Percentiles rank a stretch among this genome's conserved stretches.
phyloP scores from a whole-genome alignment of 2,888 invertebrate genomes.

The Zonitis immaculata region DNA sequence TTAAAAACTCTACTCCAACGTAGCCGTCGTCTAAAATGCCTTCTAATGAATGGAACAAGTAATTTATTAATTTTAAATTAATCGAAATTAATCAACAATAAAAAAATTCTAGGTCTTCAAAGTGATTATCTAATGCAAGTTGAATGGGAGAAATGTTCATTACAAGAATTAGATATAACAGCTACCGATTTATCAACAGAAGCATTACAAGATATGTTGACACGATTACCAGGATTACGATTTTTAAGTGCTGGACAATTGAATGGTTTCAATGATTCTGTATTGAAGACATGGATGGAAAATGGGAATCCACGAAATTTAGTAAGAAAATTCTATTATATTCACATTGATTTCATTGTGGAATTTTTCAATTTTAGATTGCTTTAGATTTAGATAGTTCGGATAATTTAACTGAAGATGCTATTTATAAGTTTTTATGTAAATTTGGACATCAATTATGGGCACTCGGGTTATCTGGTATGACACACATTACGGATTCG shows the following conservation, averaged over 20 bases:
- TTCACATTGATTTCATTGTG: too few relatives aligned
- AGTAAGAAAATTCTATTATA: conserved; percentile 33
- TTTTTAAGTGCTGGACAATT: conserved; percentile 95
- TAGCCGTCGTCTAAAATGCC: conserved; percentile 84
- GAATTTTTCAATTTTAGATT: conserved; percentile 51
- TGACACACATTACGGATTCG: conserved; percentile 97
- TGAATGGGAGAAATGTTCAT: conserved; percentile 90
- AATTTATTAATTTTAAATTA: conserved; percentile 27
- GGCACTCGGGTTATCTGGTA: conserved; percentile 86
- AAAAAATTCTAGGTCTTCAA: conserved; percentile 64
- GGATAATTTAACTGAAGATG: conserved; percentile 91
- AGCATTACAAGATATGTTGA: conserved; percentile 87
- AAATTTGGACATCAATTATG: conserved; percentile 84
- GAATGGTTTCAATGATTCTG: conserved; percentile 95
- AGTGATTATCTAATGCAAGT: conserved; percentile 92
- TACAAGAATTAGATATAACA: conserved; percentile 94
- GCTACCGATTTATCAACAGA: conserved; percentile 95
- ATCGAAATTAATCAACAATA: background rate
- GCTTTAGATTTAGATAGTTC: conserved; percentile 93
- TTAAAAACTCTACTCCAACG: conserved; percentile 91
- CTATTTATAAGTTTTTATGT: conserved; percentile 84
- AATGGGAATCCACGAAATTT: conserved; percentile 66
- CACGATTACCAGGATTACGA: conserved; percentile 76
- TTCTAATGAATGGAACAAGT: conserved; percentile 98
- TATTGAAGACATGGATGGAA: conserved; percentile 88